Base-by-base conservation (phyloP, 2,888 invertebrate species). In the Eupithecia subfuscata region DNA sequence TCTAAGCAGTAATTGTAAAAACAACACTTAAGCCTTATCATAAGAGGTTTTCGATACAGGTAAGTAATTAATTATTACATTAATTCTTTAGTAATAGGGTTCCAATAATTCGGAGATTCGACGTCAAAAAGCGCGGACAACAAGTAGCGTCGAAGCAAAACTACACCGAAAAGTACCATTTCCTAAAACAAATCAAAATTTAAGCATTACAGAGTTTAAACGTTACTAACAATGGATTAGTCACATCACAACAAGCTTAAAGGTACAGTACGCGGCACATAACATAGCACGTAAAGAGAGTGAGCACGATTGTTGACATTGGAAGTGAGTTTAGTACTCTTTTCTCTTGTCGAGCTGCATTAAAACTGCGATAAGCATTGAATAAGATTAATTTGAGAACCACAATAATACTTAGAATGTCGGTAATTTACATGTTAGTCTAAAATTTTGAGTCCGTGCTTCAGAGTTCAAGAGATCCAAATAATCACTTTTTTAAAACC, bases 401-500 rank as follows among this genome's bases (percentile, higher is more conserved):
- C 76, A 72, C 71, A 73, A 71, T 76, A 76, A 74, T 76, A 74
- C 71, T 74, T 70, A 40, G 45, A 22, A 56, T 56, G 11, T 64
- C 18, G n/a, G 45, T 52, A 65, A 65, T 76, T 71, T 56, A 45
- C 43, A 73, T 65, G 65, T 67, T 67, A 67, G 68, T 43, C 14
- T 68, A 68, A 68, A 68, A 68, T 45, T 43, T 72, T 43, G 60
- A 71, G n/a, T 73, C 63, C 60, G 60, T 72, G 71, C 45, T 73
- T 71, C 71, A 63, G 40, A 60, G 70, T 76, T 64, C 9, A 71
- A 74, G 73, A 67, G 60, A 71, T 48, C 72, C 40, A 76, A 68
- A 77, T 74, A 81, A 78, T 77, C 79, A 81, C 78, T 75, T 84
- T 81, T 77, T 82, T 65, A 79, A 79, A 78, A 86, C 82, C 85